Evolutionary conservation across 1,140 invertebrate genomes (phyloP).

Genomic region (Spodoptera litura): DNA sequence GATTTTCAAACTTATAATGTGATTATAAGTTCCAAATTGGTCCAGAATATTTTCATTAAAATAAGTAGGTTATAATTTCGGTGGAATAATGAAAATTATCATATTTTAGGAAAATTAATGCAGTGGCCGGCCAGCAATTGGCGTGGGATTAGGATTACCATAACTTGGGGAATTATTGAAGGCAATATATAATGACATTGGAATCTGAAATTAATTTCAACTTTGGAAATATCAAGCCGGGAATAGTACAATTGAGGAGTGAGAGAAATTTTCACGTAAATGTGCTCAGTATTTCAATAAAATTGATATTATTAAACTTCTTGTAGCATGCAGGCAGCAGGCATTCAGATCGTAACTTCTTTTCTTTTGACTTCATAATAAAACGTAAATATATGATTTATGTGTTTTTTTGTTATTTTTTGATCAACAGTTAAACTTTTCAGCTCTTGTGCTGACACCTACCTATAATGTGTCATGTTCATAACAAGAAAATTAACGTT

Average conservation of each 20-base stretch:
- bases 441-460: no score
- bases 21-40: not conserved
- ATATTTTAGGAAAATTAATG: constrained; percentile 41
- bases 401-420: no score
- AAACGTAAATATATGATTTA: no score
- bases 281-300: no score
- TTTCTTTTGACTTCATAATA: no score
- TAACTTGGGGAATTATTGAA: constrained; percentile 37
- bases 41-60: not conserved
- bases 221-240: constrained; percentile 4
- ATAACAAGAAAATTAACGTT: no score
- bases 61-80: constrained; percentile 19
- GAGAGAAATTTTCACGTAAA: not conserved
- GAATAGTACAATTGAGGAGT: not conserved
- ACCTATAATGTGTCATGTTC: no score
- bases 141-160: constrained; percentile 34
- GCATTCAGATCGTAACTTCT: no score
- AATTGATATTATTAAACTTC: no score
- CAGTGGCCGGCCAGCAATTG: constrained; percentile 24
- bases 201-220: constrained; percentile 21
- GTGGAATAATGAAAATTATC: constrained; percentile 24
- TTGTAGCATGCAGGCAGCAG: no score
- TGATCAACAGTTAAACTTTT: no score
- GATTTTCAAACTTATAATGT: no score
- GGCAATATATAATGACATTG: constrained; percentile 35